Evolutionary conservation across 2,113 vertebrate species (phyloP), one percentile per base, ranked within the genome.

Genomic region (Aix galericulata): DNA sequence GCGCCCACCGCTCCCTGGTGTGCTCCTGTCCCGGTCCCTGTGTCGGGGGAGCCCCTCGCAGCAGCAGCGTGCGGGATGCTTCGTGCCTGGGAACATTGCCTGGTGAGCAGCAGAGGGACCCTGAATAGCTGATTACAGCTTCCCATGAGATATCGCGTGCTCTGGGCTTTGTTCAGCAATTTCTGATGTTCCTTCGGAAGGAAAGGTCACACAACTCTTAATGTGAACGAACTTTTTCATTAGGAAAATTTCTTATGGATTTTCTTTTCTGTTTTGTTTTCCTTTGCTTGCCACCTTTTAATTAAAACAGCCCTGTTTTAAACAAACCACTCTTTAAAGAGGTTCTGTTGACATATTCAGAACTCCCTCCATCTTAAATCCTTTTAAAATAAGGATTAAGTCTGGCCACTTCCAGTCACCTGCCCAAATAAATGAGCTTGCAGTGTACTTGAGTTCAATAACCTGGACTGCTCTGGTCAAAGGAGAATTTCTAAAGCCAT

Each of bases 21-120:
- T 20, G 0, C 25, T 40, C 23, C 60, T 26, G 2, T 42, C 32
- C 58, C 3, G 0, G 32, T 25, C 36, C 0, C 1, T n/a, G 79
- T 59, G 74, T 15, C 13, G 1, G 42, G 64, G 76, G 64, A 95
- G 50, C 34, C 40, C 40, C 36, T 21, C 22, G 44, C 73, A 46
- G 40, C 5, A 3, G 27, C 17, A 48, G 1, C 82, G 44, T 63
- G 72, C 1, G 3, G 56, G 48, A 40, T 58, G 62, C 10, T 52
- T 75, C 38, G 12, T 64, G 89, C 66, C 78, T 91, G 88, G 90
- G 73, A 96, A 29, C 29, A 16, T 48, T 91, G 93, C 86, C 86
- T 89, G 74, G 20, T 18, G 73, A 76, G 32, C 58, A 91, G 63
- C 86, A 86, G 31, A 86, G 69, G 90, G 66, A 92, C 90, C 83